Evolutionary conservation across 2,888 invertebrate species (phyloP), one percentile per base, ranked within the genome.

Genomic region (Leuctra nigra): DNA sequence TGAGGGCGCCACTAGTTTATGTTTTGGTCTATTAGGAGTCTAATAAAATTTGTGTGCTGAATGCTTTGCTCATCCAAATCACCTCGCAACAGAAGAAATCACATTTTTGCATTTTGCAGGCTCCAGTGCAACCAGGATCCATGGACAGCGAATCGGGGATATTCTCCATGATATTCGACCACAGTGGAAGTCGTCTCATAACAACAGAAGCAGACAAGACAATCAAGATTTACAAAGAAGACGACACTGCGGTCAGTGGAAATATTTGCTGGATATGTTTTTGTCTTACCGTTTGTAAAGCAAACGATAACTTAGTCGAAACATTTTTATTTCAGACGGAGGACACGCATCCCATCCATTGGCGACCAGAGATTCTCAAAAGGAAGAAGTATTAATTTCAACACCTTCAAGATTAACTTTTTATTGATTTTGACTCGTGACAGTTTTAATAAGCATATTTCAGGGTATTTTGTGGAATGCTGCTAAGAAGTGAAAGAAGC

Each of bases 101-200:
- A n/a, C n/a, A n/a, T n/a, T n/a, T n/a, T n/a, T n/a, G 11, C 16
- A 4, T 4, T 41, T 20, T 13, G 2, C 79, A 89, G 81, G 86
- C 96, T 3, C 90, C 92, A 1, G 95, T 94, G 0, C 99, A 99
- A 70, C 97, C 98, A 0, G 99, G 99, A 13, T 98, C 98, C 0
- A 98, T 99, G 86, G 99, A 99, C 73, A 96, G 95, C 14, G 99
- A 99, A 73, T 92, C 96, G 16, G 99, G 99, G 39, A 89, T 99
- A 62, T 99, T 96, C 76, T 86, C 97, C 54, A 87, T 96, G 82
- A 86, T 84, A 0, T 99, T 91, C 72, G 99, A 99, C 73, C 85
- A 88, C 63, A 93, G 94, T n/a, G 95, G 96, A 22, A 86, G 90
- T 1, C 81, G 98, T 18, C 82, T 99, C 61, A 90, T 99, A 64